These are phyloP conservation scores for Accipiter virgatus DNA, from an alignment of 2,113 vertebrate species.

Conservation along the genomic window DNA sequence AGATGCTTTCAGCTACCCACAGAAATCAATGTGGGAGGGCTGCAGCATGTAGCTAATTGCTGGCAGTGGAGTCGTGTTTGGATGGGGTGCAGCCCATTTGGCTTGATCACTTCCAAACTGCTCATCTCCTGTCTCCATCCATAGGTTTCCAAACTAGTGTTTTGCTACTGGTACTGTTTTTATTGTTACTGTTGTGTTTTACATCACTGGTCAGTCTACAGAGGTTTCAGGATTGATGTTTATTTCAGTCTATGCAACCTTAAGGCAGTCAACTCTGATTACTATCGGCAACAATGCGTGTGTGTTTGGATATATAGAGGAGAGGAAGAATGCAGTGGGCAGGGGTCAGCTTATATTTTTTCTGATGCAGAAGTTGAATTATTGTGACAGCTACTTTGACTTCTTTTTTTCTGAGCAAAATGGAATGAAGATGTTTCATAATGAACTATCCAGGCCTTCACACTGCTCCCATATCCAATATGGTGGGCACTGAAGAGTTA, in stretches of 20 bases:
- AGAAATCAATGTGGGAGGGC: background rate
- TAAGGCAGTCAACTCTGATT: background rate
- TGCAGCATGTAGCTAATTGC: background rate
- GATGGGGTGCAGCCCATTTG: background rate
- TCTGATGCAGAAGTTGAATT: background rate
- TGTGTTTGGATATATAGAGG: background rate
- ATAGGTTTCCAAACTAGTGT: background rate
- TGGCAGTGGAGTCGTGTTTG: background rate
- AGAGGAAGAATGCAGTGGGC: background rate
- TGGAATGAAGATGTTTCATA: background rate
- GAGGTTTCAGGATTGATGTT: background rate
- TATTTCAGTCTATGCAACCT: background rate
- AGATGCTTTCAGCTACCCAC: constrained; percentile 13
- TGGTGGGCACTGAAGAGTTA: background rate
- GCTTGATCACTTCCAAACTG: background rate
- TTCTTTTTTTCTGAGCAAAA: background rate
- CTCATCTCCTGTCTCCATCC: background rate
- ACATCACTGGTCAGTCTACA: background rate
- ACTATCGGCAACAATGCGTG: background rate
- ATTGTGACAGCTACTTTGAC: background rate
- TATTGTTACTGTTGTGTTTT: background rate
- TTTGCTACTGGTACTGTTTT: background rate
- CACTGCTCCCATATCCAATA: rapidly evolving
- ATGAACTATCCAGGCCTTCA: background rate
- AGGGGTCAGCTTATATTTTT: background rate